phyloP scores from a whole-genome alignment of 2,797 vertebrate genomes.

The Botia almorhae region DNA sequence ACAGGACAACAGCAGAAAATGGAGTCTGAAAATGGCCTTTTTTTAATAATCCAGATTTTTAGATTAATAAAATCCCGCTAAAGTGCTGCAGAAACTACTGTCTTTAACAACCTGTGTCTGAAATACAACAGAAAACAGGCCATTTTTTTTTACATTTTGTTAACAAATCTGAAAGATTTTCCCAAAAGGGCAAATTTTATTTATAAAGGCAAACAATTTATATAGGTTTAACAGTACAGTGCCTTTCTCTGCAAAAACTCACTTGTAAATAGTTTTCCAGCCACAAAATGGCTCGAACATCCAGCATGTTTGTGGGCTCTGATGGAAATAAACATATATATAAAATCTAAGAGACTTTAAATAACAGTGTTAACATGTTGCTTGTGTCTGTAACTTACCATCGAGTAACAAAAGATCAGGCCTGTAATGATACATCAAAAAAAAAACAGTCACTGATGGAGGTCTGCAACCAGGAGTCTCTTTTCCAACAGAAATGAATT shows the following conservation, averaged over 20 bases:
- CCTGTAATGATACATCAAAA: slow-evolving; percentile 68
- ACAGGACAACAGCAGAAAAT: too few species aligned
- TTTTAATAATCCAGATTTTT: too few species aligned
- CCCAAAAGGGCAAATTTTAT: too few species aligned
- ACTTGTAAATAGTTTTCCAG: slow-evolving; percentile 96
- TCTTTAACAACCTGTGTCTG: too few species aligned
- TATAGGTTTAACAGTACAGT: background rate
- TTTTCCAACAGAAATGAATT: background rate
- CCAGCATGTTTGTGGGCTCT: slow-evolving; percentile 99
- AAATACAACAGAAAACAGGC: too few species aligned
- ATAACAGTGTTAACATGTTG: background rate
- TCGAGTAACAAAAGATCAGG: slow-evolving; percentile 95
- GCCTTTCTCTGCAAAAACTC: slow-evolving; percentile 11
- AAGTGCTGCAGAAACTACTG: too few species aligned
- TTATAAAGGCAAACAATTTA: too few species aligned
- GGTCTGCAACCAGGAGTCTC: background rate
- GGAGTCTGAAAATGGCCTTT: too few species aligned
- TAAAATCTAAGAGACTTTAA: background rate
- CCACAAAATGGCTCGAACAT: slow-evolving; percentile 94
- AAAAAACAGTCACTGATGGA: background rate
- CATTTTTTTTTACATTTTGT: too few species aligned
- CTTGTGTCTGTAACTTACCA: slow-evolving; percentile 79
- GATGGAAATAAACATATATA: slow-evolving; percentile 8
- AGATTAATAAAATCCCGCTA: too few species aligned
- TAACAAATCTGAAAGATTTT: too few species aligned